phyloP scores from a whole-genome alignment of 1,140 invertebrate genomes.

The Drosophila neocordata region DNA sequence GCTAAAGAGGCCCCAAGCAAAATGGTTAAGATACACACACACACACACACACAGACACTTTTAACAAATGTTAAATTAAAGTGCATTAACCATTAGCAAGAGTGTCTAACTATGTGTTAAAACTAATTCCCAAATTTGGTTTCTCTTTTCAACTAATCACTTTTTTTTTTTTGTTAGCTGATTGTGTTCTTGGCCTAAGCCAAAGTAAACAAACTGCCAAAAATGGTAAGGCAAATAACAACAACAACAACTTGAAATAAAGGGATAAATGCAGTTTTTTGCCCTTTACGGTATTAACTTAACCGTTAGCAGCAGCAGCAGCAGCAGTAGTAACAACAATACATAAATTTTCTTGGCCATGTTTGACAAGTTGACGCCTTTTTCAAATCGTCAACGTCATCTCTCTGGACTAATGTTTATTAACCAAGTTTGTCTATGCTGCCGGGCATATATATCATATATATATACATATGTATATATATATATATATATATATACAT shows the following conservation, averaged over 20 bases:
- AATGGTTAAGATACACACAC: background rate
- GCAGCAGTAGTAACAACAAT: constrained; percentile 15
- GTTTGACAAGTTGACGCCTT: constrained; percentile 53
- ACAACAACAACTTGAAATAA: background rate
- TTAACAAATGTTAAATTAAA: background rate
- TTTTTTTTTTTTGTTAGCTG: background rate
- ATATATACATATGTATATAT: constrained; percentile 1
- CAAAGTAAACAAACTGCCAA: background rate
- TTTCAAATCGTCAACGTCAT: constrained; percentile 64
- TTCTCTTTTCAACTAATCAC: background rate
- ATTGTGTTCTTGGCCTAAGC: background rate
- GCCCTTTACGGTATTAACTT: constrained; percentile 53
- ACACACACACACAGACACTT: too few relatives aligned
- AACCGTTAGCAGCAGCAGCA: constrained; percentile 31
- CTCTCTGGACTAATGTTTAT: constrained; percentile 47
- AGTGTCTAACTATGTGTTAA: background rate
- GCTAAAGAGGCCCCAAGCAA: background rate
- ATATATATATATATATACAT: constrained; percentile 3
- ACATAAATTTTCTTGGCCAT: constrained; percentile 34
- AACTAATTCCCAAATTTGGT: background rate
- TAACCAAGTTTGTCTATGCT: constrained; percentile 14
- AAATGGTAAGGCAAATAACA: background rate
- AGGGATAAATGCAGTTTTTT: constrained; percentile 55
- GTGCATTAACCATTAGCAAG: background rate
- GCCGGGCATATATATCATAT: constrained; percentile 28